Conservation (phyloP, 2,888 invertebrate genomes). For the Agrochola lychnidis region DNA sequence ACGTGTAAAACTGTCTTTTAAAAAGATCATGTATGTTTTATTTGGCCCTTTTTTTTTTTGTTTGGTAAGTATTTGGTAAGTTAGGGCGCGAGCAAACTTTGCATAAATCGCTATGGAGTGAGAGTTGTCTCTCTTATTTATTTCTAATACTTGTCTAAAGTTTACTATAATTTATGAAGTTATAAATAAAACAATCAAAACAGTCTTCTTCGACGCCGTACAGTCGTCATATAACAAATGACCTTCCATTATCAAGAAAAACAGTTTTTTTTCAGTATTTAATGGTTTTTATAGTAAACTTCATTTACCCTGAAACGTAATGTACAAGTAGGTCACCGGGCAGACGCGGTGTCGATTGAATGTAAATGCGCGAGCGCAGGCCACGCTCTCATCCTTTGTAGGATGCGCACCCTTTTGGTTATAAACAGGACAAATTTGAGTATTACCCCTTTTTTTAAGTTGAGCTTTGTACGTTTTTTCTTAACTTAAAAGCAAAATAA, state of each 20-base stretch:
- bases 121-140: not conserved
- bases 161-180: not conserved
- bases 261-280: slow-evolving; percentile 10
- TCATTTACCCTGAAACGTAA: slow-evolving; percentile 63
- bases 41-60: not conserved
- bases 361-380: slow-evolving; percentile 84
- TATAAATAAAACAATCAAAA: not conserved
- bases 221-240: not conserved
- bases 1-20: not conserved
- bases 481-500: not conserved
- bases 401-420: slow-evolving; percentile 61
- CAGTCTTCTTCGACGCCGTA: not conserved
- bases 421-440: slow-evolving; percentile 30
- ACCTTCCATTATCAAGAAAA: not conserved
- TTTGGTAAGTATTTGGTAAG: slow-evolving; percentile 13
- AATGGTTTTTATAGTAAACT: slow-evolving; percentile 15
- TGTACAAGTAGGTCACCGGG: slow-evolving; percentile 81
- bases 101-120: not conserved
- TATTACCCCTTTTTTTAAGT: not conserved
- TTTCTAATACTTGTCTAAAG: not conserved
- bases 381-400: slow-evolving; percentile 76
- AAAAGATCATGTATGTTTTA: slow-evolving; percentile 11
- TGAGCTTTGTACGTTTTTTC: not conserved
- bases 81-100: not conserved
- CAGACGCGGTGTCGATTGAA: slow-evolving; percentile 81